phyloP scores from a whole-genome alignment of 2,797 vertebrate species.

The Pseudochaenichthys georgianus region DNA sequence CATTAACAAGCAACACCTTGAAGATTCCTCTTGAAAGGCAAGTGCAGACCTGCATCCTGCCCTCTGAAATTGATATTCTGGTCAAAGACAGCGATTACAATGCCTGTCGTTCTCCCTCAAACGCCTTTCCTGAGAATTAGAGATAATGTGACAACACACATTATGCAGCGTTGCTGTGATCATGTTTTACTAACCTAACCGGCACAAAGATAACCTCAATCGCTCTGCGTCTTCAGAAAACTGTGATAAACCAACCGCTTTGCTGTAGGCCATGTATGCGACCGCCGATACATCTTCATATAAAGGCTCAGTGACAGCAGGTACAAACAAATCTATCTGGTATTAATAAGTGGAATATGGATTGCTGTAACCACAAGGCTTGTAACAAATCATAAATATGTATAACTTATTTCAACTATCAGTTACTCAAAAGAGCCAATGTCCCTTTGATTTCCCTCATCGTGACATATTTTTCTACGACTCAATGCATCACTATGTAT shows the following conservation, averaged over 20 bases:
- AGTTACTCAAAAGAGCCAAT: slow-evolving; percentile 19
- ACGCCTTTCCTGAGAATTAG: slow-evolving; percentile 35
- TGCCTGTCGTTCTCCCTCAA: slow-evolving; percentile 42
- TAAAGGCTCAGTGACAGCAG: slow-evolving; percentile 34
- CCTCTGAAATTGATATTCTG: slow-evolving; percentile 52
- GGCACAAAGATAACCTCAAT: slow-evolving; percentile 45
- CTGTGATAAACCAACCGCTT: slow-evolving; percentile 26
- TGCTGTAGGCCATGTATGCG: slow-evolving; percentile 8
- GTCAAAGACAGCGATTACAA: slow-evolving; percentile 61
- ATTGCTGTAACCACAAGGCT: slow-evolving; percentile 38
- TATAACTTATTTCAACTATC: slow-evolving; percentile 25
- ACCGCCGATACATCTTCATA: slow-evolving; percentile 43
- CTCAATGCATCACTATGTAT: background rate
- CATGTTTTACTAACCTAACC: slow-evolving; percentile 52
- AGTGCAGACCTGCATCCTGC: slow-evolving; percentile 8
- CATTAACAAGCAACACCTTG: slow-evolving; percentile 17
- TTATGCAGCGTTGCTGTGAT: slow-evolving; percentile 48
- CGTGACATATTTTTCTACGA: too few species aligned
- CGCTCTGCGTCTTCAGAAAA: slow-evolving; percentile 5
- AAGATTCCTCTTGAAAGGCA: slow-evolving; percentile 19
- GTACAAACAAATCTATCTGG: slow-evolving; percentile 36
- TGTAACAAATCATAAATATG: slow-evolving; percentile 30
- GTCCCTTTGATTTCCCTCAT: background rate
- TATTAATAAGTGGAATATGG: slow-evolving; percentile 54
- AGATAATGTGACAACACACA: slow-evolving; percentile 59